Evolutionary conservation across 2,888 invertebrate genomes (phyloP).

Genomic region (Diaperis boleti): DNA sequence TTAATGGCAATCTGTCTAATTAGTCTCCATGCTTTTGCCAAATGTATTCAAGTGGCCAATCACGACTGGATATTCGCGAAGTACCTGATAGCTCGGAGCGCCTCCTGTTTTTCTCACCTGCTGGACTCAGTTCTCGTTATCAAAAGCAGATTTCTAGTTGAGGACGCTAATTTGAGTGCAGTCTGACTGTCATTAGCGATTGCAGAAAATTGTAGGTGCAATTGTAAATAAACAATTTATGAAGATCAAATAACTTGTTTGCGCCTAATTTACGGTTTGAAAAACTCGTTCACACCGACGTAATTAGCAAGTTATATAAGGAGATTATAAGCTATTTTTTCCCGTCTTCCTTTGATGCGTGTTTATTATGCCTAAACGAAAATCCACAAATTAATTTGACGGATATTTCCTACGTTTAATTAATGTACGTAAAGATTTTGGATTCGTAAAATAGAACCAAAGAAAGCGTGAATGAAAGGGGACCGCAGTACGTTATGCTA

Average conservation of each 20-base stretch:
- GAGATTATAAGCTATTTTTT: constrained; percentile 27
- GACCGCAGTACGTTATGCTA: constrained; percentile 25
- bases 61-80: too few relatives aligned
- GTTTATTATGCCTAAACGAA: constrained; percentile 37
- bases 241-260: constrained; percentile 6
- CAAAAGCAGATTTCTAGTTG: too few relatives aligned
- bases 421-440: constrained; percentile 36
- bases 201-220: constrained; percentile 2
- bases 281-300: constrained; percentile 10
- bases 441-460: constrained; percentile 32
- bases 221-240: constrained; percentile 7
- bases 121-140: too few relatives aligned
- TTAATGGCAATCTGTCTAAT: too few relatives aligned
- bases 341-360: constrained; percentile 25
- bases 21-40: too few relatives aligned
- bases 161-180: too few relatives aligned
- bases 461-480: constrained; percentile 43
- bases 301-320: constrained; percentile 29
- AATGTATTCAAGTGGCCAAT: too few relatives aligned
- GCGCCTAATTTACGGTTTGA: constrained; percentile 20
- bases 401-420: constrained; percentile 41
- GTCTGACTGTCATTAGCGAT: too few relatives aligned
- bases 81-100: too few relatives aligned
- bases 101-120: too few relatives aligned
- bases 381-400: constrained; percentile 41